A percentile compares a stretch with the other conserved stretches of the same genome.
Conservation (phyloP, 2,888 invertebrate genomes). For the Unio delphinus region DNA sequence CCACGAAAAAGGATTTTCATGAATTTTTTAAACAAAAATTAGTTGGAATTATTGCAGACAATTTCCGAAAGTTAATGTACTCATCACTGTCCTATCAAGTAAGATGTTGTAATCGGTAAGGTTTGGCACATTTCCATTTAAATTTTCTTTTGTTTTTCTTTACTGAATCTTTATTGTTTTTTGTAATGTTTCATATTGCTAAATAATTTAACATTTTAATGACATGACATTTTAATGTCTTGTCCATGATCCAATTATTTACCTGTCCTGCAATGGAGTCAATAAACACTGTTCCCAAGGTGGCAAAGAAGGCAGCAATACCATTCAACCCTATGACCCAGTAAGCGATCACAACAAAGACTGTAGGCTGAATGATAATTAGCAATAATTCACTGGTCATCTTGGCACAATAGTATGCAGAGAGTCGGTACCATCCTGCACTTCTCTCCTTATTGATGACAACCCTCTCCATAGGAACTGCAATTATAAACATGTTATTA, state of each 20-base stretch:
- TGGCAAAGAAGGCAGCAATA: conserved; percentile 78
- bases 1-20: no score
- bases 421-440: conserved; percentile 84
- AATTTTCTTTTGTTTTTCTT: no score
- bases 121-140: no score
- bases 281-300: conserved; percentile 80
- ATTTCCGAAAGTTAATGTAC: no score
- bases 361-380: conserved; percentile 82
- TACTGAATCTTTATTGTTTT: no score
- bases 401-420: conserved; percentile 86
- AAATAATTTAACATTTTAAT: no score
- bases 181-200: no score
- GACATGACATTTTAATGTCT: neutral
- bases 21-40: no score
- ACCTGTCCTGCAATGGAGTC: conserved; percentile 84
- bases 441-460: conserved; percentile 86
- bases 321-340: conserved; percentile 82
- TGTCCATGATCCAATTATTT: conserved; percentile 19
- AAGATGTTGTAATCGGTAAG: no score
- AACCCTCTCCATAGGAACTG: conserved; percentile 85
- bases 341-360: conserved; percentile 84
- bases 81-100: no score
- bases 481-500: conserved; percentile 1
- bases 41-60: no score
- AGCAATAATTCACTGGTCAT: conserved; percentile 86